A percentile compares a stretch with the other conserved stretches of the same genome.
phyloP scores from a whole-genome alignment of 1,140 invertebrate species.

The Drosophila bocqueti region DNA sequence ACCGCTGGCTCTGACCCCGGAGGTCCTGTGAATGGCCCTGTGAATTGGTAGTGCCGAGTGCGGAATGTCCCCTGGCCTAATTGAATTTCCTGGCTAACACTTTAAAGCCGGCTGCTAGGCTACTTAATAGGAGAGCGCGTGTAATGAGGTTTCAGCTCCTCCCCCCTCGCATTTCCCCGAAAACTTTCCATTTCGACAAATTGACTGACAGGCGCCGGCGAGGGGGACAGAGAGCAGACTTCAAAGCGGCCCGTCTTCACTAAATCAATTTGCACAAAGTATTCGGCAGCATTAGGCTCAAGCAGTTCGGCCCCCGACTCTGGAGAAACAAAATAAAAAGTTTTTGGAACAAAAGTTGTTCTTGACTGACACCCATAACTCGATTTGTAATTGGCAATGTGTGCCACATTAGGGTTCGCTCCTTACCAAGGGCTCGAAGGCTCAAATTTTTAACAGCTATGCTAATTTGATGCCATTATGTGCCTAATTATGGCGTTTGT shows the following conservation, averaged over 20 bases:
- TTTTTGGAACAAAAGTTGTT: slow-evolving; percentile 43
- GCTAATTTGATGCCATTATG: slow-evolving; percentile 68
- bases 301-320: slow-evolving; percentile 8
- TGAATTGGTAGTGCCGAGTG: slow-evolving; percentile 28
- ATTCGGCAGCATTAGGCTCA: slow-evolving; percentile 51
- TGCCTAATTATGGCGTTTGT: slow-evolving; percentile 56
- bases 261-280: slow-evolving; percentile 79
- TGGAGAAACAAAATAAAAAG: slow-evolving; percentile 23
- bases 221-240: slow-evolving; percentile 27
- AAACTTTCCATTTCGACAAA: slow-evolving; percentile 59
- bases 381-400: slow-evolving; percentile 59
- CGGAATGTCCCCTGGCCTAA: slow-evolving; percentile 40
- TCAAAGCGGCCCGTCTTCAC: slow-evolving; percentile 67
- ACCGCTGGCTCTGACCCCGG: slow-evolving; percentile 24
- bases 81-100: slow-evolving; percentile 61
- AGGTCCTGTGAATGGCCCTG: slow-evolving; percentile 4
- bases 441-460: slow-evolving; percentile 51
- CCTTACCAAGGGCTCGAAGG: not conserved
- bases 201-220: slow-evolving; percentile 40
- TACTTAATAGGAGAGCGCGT: slow-evolving; percentile 44
- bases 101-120: slow-evolving; percentile 63
- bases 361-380: slow-evolving; percentile 66
- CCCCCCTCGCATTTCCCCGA: no score
- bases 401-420: slow-evolving; percentile 32
- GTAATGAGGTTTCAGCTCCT: slow-evolving; percentile 55